Percentiles rank a stretch among this genome's conserved stretches.
Evolutionary conservation across 2,888 invertebrate genomes (phyloP).

Genomic region (Drosophila leonis): DNA sequence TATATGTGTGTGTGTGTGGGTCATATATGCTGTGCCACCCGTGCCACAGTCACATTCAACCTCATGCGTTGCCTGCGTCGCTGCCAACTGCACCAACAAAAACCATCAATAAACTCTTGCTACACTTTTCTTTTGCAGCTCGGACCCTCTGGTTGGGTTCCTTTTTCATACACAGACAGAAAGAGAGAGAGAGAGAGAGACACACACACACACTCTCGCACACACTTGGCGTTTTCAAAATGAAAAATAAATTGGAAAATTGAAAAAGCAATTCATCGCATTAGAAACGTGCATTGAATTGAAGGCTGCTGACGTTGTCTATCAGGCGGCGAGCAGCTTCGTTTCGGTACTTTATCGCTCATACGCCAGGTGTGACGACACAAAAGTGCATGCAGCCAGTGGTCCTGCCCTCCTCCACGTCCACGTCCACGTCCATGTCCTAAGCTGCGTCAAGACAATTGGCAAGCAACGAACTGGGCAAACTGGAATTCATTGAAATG

Average conservation of each 20-base stretch:
- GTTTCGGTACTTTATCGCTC: slow-evolving; percentile 45
- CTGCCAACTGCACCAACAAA: slow-evolving; percentile 49
- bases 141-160: slow-evolving; percentile 1
- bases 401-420: not conserved
- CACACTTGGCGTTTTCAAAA: slow-evolving; percentile 42
- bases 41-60: slow-evolving; percentile 6
- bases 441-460: slow-evolving; percentile 48
- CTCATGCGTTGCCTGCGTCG: slow-evolving; percentile 27
- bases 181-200: slow-evolving; percentile 18
- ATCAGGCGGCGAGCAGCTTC: slow-evolving; percentile 25
- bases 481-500: not conserved
- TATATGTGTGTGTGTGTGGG: slow-evolving; percentile 1
- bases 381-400: slow-evolving; percentile 18
- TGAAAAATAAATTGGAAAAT: slow-evolving; percentile 80
- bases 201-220: slow-evolving; percentile 10
- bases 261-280: slow-evolving; percentile 80
- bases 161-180: not conserved
- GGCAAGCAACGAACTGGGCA: slow-evolving; percentile 21
- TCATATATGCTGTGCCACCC: not conserved
- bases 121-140: slow-evolving; percentile 30
- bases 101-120: slow-evolving; percentile 60
- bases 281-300: slow-evolving; percentile 74
- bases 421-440: not conserved
- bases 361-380: slow-evolving; percentile 58
- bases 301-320: slow-evolving; percentile 39